Percentiles rank a stretch among this genome's conserved stretches.
These are phyloP conservation scores for Chondrilla cf. caribensis DNA, from an alignment of 37 sponge, comb jelly and placozoan genomes.

Conservation along the genomic window DNA sequence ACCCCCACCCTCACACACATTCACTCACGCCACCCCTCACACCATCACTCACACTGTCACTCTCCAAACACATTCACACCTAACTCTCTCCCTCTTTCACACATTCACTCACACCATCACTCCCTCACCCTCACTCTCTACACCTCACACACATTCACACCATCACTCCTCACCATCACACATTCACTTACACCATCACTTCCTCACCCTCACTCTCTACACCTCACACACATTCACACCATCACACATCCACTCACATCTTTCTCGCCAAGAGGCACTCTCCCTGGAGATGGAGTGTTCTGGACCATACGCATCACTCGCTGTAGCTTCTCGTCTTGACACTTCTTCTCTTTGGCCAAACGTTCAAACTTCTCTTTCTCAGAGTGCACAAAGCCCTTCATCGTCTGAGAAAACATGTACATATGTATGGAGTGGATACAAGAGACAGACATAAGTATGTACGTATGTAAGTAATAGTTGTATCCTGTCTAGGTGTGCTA, in stretches of 20 bases:
- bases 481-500: too few species aligned
- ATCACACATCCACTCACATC: background rate
- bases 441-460: too few species aligned
- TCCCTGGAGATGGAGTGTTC: conserved; percentile 18
- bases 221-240: too few species aligned
- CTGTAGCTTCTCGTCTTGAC: conserved; percentile 47
- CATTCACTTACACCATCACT: background rate
- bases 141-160: too few species aligned
- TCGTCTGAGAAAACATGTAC: background rate
- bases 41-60: background rate
- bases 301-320: conserved; percentile 47
- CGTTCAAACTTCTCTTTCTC: conserved; percentile 72
- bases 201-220: too few species aligned
- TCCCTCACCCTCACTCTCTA: background rate
- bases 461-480: too few species aligned
- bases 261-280: background rate
- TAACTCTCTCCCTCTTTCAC: too few species aligned
- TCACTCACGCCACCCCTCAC: background rate
- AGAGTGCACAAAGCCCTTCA: conserved; percentile 60
- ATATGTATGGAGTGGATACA: too few species aligned
- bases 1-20: background rate
- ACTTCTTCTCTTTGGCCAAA: conserved; percentile 45
- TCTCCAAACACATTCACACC: too few species aligned
- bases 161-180: conserved; percentile 13
- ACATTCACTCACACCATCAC: background rate